A percentile compares a stretch with the other conserved stretches of the same genome.
Evolutionary conservation across 2,113 vertebrate genomes (phyloP).

Genomic region (rat (Rattus norvegicus)): GRCr8 NC_086039.1:56931001-56931500

Average conservation of each 20-base stretch:
- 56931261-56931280: neutral
- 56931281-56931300: neutral
- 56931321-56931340: neutral
- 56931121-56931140: conserved; percentile 43
- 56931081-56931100: conserved; percentile 53
- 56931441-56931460: conserved; percentile 34
- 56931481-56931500: conserved; percentile 58
- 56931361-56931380: conserved; percentile 1
- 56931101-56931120: conserved; percentile 47
- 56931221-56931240: neutral
- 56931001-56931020: conserved; percentile 73
- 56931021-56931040: conserved; percentile 68
- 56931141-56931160: conserved; percentile 36
- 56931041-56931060: conserved; percentile 64
- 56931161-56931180: conserved; percentile 20
- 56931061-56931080: conserved; percentile 56
- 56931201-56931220: neutral
- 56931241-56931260: conserved; percentile 17
- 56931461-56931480: conserved; percentile 53
- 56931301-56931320: neutral
- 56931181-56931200: neutral
- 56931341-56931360: neutral
- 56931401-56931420: neutral
- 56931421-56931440: neutral
- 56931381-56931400: neutral